Percentiles rank a stretch among this genome's conserved stretches.
Conservation (phyloP, 2,888 invertebrate genomes). For the Leptinotarsa rubiginosa region DNA sequence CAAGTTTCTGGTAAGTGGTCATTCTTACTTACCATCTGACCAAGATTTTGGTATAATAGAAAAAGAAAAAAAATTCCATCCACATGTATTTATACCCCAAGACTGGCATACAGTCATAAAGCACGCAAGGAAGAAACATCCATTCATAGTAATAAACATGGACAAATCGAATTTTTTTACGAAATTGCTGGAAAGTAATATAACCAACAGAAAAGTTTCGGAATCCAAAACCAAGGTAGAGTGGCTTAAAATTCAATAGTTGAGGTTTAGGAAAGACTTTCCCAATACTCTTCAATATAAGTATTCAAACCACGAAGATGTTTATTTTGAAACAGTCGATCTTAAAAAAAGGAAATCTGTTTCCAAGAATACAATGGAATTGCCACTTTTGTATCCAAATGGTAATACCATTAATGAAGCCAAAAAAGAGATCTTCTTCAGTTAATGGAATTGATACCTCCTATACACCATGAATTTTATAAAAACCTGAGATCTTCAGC, state of each 20-base stretch:
- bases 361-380: conserved; percentile 26
- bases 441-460: conserved; percentile 35
- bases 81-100: too few species aligned
- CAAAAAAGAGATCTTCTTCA: conserved; percentile 40
- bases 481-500: conserved; percentile 28
- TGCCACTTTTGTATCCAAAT: conserved; percentile 38
- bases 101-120: conserved; percentile 34
- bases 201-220: conserved; percentile 37
- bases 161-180: conserved; percentile 36
- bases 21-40: too few species aligned
- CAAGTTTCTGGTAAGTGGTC: too few species aligned
- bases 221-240: conserved; percentile 28
- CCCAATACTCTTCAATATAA: conserved; percentile 31
- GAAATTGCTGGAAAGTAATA: conserved; percentile 36
- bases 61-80: too few species aligned
- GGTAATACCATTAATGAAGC: conserved; percentile 39
- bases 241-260: conserved; percentile 31
- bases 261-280: conserved; percentile 20
- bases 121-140: conserved; percentile 35
- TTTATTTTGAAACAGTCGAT: conserved; percentile 40
- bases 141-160: conserved; percentile 40
- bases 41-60: too few species aligned
- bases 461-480: conserved; percentile 35
- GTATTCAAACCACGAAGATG: conserved; percentile 42
- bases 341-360: conserved; percentile 36